Evolutionary conservation across 2,797 vertebrate genomes (phyloP), one percentile per base, ranked within the genome.

Genomic region (Mionectes olivaceus): DNA sequence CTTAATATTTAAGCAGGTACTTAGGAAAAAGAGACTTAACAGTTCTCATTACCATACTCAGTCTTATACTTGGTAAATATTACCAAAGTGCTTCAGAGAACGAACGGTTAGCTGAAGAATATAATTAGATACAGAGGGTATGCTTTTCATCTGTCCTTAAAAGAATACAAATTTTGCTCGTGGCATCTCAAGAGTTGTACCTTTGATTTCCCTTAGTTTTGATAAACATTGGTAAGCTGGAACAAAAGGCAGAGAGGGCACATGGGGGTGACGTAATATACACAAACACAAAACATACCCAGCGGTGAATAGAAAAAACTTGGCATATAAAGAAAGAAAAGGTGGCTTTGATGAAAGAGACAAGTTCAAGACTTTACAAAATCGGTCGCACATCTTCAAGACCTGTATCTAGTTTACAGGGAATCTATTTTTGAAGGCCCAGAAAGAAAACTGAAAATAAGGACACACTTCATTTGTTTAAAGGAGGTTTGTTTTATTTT

Each of bases 271-370:
- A 98, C 96, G 96, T 97, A 98, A 97, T 96, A 96, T 76, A 96
- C 93, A 95, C 9, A 43, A 94, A 95, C 93, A 73, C 92, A 98
- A 98, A 98, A 97, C 96, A 97, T 90, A 97, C 83, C 96, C 97
- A 97, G 96, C 90, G 96, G 95, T 81, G 94, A 97, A 96, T 74
- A 93, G 87, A 97, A 98, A 98, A 97, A 97, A 97, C 94, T 98
- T 98, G 98, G 97, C 98, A 96, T 78, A 55, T 90, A 97, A 98
- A 98, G 96, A 98, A 98, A 98, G 97, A 96, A 98, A 98, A 98
- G 97, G 97, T 98, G 98, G 97, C 97, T 98, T 98, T 98, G 97
- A 98, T 98, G 97, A 97, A 94, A 97, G 41, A 98, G 96, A 97
- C 97, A 97, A 97, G 97, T 98, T 98, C 97, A 98, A 97, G 97